These are phyloP conservation scores for Willisornis vidua DNA, from an alignment of 2,113 vertebrate species.

Conservation along the genomic window DNA sequence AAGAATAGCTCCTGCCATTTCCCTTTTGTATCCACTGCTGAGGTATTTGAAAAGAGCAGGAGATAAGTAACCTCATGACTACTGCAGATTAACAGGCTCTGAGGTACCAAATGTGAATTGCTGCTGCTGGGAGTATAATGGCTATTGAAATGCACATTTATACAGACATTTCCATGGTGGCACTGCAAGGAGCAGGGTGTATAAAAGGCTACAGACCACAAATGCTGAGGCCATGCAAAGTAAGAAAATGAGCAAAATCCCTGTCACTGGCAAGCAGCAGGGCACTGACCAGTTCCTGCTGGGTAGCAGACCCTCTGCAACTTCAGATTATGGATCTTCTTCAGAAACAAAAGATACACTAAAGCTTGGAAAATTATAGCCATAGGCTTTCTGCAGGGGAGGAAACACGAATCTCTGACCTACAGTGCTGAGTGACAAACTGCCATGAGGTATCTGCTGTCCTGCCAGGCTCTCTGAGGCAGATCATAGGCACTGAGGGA, in stretches of 20 bases:
- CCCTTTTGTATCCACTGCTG: slow-evolving; percentile 35
- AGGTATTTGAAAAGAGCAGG: slow-evolving; percentile 66
- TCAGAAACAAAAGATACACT: background rate
- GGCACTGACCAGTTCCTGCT: background rate
- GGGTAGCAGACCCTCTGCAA: background rate
- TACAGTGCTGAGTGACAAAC: background rate
- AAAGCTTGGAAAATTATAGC: background rate
- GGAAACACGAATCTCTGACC: background rate
- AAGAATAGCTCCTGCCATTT: slow-evolving; percentile 57
- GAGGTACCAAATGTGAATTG: background rate
- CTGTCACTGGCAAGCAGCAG: background rate
- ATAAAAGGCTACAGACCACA: background rate
- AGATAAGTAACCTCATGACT: slow-evolving; percentile 70
- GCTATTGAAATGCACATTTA: slow-evolving; percentile 61
- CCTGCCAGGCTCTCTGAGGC: background rate
- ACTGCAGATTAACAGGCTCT: slow-evolving; percentile 58
- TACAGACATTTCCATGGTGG: slow-evolving; percentile 38
- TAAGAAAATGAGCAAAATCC: background rate
- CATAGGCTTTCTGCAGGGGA: background rate
- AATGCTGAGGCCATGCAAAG: background rate
- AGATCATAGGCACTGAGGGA: background rate
- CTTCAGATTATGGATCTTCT: background rate
- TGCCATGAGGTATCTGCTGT: background rate
- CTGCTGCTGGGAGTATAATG: slow-evolving; percentile 47
- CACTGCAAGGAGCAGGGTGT: slow-evolving; percentile 14